phyloP scores from a whole-genome alignment of 2,113 vertebrate genomes.

The Phalacrocorax pelagicus region DNA sequence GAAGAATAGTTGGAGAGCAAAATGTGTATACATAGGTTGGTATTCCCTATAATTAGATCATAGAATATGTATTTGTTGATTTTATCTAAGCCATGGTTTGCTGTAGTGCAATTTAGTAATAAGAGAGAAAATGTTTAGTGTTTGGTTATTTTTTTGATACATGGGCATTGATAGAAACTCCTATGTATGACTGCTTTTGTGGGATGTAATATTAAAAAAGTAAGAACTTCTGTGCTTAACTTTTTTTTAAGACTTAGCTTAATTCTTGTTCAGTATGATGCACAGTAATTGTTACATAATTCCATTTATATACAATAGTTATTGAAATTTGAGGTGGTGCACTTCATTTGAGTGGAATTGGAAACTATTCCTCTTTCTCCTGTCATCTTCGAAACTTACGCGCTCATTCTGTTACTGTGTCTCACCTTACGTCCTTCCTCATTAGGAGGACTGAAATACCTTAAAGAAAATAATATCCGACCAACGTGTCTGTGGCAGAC shows the following conservation, averaged over 20 bases:
- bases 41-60: background rate
- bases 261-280: background rate
- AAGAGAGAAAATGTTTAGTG: background rate
- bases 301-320: constrained; percentile 9
- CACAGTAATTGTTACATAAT: background rate
- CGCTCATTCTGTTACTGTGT: background rate
- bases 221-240: background rate
- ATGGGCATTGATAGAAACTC: background rate
- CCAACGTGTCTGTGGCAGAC: background rate
- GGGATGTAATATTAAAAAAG: background rate
- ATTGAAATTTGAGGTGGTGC: background rate
- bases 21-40: background rate
- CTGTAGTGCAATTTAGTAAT: background rate
- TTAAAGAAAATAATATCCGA: background rate
- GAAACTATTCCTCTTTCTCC: background rate
- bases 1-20: background rate
- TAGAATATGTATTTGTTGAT: background rate
- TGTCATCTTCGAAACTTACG: background rate
- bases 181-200: background rate
- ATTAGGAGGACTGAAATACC: background rate
- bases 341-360: background rate
- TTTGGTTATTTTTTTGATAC: background rate
- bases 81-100: background rate
- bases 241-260: background rate
- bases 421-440: background rate